Evolutionary conservation across 92 coral and sea anemone species (phyloP), one percentile per base, ranked within the genome.

Genomic region (Scolanthus callimorphus): DNA sequence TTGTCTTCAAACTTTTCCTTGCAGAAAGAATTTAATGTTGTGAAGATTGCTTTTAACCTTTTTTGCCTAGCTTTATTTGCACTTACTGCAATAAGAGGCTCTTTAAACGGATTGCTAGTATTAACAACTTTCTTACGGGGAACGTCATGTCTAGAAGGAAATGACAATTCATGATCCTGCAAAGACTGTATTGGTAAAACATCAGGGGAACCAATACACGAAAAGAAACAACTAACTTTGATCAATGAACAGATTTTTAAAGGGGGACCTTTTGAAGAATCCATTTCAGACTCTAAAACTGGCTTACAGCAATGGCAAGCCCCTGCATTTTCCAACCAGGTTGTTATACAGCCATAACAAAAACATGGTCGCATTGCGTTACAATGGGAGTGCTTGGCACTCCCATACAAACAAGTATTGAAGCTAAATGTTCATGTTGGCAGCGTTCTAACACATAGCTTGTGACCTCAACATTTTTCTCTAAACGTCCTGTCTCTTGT

Each of bases 121-220:
- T 17, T 49, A 0, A 49, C 2, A 0, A 17, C 55, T 17, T 1
- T 49, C 26, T 49, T 49, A 17, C 55, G 55, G 22, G 55, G 55
- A 6, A 49, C 55, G 26, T 29, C 55, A 49, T 22, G n/a, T 49
- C 55, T 17, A 49, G 21, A 27, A 22, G 55, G 55, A 49, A 27
- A 49, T 2, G 55, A 49, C 11, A 29, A 22, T 20, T 49, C 55
- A 49, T 49, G 55, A 17, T 11, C 55, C 1, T 49, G 0, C 26
- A 49, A n/a, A 2, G 55, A 49, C 55, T 49, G 55, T 49, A 49
- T 49, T 17, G 23, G 11, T 20, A n/a, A 49, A 9, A 17, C 55
- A 27, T 4, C 55, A 49, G 22, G 55, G 55, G 27, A 49, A 11
- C 55, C 55, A n/a, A n/a, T n/a, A n/a, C n/a, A n/a, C n/a, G 55